phyloP scores from a whole-genome alignment of 2,888 invertebrate species.

The Craniophora ligustri region DNA sequence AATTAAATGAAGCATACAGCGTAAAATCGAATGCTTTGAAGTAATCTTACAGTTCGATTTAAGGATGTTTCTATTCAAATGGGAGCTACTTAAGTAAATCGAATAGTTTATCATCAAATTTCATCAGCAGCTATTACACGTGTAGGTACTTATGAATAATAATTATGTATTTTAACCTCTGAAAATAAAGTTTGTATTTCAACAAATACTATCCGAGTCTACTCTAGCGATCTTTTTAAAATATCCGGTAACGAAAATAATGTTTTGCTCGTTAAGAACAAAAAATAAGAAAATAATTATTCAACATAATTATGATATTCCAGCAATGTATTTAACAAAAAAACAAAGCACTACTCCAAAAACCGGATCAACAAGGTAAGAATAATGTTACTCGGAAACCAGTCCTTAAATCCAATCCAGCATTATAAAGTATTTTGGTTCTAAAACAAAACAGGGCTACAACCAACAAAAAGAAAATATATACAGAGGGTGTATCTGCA shows the following conservation, averaged over 20 bases:
- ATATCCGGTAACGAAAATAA: no score
- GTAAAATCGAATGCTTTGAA: slow-evolving; percentile 22
- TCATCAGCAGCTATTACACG: neutral
- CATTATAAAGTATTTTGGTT: slow-evolving; percentile 11
- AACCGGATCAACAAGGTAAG: slow-evolving; percentile 6
- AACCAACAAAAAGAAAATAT: slow-evolving; percentile 16
- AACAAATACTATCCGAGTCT: neutral
- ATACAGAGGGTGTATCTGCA: slow-evolving; percentile 21
- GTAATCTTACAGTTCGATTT: slow-evolving; percentile 8
- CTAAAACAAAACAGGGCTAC: slow-evolving; percentile 17
- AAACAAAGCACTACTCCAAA: slow-evolving; percentile 9
- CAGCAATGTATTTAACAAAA: neutral
- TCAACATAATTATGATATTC: no score
- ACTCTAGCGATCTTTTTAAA: no score
- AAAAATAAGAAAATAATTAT: no score
- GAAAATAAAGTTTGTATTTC: neutral
- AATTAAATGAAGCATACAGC: slow-evolving; percentile 34
- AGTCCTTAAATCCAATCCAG: slow-evolving; percentile 11
- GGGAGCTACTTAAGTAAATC: neutral
- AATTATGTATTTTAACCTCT: neutral
- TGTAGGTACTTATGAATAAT: neutral
- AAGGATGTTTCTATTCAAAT: neutral
- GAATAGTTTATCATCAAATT: neutral
- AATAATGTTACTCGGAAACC: slow-evolving; percentile 6
- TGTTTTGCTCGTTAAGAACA: no score